A percentile compares a stretch with the other conserved stretches of the same genome.
phyloP scores from a whole-genome alignment of 2,797 vertebrate species.

The Paramormyrops hopkinsi region DNA sequence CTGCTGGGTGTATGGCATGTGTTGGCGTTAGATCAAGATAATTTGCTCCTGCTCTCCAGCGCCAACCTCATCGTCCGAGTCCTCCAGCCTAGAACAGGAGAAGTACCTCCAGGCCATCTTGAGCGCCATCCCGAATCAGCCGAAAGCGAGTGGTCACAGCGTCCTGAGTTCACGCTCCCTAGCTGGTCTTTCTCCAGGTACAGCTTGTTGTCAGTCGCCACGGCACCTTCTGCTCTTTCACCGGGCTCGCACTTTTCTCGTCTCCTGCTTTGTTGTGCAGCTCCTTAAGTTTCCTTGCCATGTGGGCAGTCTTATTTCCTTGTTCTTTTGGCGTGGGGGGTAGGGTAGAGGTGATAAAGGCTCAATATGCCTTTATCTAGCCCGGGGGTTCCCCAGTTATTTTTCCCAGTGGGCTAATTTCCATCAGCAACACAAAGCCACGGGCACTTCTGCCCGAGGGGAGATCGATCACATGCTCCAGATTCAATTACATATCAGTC shows the following conservation, averaged over 20 bases:
- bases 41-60: slow-evolving; percentile 47
- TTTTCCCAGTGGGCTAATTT: neutral
- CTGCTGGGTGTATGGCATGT: neutral
- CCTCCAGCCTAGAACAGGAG: slow-evolving; percentile 93
- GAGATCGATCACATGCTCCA: neutral
- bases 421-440: neutral
- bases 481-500: neutral
- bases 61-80: slow-evolving; percentile 81
- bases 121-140: slow-evolving; percentile 81
- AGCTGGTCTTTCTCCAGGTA: slow-evolving; percentile 90
- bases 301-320: neutral
- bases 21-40: neutral
- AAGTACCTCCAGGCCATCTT: slow-evolving; percentile 94
- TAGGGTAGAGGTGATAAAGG: neutral
- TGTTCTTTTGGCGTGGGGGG: neutral
- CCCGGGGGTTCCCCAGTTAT: neutral
- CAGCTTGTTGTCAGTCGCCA: neutral
- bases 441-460: neutral
- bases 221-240: neutral
- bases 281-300: neutral
- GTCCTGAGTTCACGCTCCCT: slow-evolving; percentile 80
- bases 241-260: neutral
- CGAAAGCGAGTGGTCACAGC: slow-evolving; percentile 77
- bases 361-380: neutral
- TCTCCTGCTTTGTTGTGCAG: neutral